Evolutionary conservation across 2,888 invertebrate genomes (phyloP), one percentile per base, ranked within the genome.

Genomic region (Reticulitermes lucifugus): DNA sequence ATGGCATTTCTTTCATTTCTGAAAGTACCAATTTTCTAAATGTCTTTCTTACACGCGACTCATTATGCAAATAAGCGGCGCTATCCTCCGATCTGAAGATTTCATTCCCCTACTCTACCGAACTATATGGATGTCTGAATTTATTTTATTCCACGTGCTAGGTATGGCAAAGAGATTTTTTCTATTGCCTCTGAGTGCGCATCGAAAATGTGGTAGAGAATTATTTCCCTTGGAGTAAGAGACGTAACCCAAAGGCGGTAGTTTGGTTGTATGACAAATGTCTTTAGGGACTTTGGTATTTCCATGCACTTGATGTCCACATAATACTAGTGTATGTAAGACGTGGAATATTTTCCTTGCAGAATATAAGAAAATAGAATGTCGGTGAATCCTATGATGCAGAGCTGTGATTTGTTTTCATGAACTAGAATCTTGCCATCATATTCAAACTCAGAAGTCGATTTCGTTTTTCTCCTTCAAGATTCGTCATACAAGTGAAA

Each of bases 21-120:
- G 55, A 60, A 80, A 80, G 80, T 80, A 80, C 60, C 80, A 80
- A 80, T 80, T 80, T 41, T 60, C 59, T 29, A 80, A 80, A 80
- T 60, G 59, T 35, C 80, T 80, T 29, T 21, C 80, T 60, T 60
- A 80, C 80, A 80, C 51, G 80, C 80, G 7, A 60, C 18, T 35
- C 80, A 80, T 80, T 80, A 80, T 80, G 80, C 60, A 80, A 80
- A 80, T 80, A 80, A 41, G 41, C 18, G n/a, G 59, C 60, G 41
- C 60, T 60, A 41, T 73, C 73, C 41, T 73, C 29, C 73, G 2
- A 10, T 41, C 70, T 41, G 41, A 73, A 73, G 29, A 73, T 73
- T 41, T 73, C 14, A 41, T 41, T 73, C 18, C 12, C 5, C 10
- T 70, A 18, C 18, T 14, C 25, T 21, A 41, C 73, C 12, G 41